These are phyloP conservation scores for Parnassius glacialis DNA, from an alignment of 2,888 invertebrate genomes.

Conservation along the genomic window DNA sequence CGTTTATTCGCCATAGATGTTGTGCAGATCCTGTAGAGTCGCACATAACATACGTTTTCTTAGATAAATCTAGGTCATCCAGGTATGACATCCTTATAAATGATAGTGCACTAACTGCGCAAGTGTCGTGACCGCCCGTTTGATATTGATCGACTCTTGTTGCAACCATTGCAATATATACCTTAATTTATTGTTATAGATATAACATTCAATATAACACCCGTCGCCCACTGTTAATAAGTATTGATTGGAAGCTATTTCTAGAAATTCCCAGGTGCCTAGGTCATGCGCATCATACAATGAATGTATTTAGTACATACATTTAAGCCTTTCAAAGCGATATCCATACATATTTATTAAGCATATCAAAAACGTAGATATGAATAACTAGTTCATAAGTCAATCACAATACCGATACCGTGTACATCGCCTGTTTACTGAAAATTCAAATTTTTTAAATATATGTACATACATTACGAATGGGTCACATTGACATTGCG, in stretches of 20 bases:
- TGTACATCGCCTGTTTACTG: too few species aligned
- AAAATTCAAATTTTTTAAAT: too few species aligned
- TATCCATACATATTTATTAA: too few species aligned
- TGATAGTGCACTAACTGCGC: conserved; percentile 15
- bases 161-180: conserved; percentile 18
- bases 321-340: too few species aligned
- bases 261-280: conserved; percentile 8
- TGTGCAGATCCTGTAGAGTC: too few species aligned
- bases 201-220: background rate
- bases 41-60: background rate
- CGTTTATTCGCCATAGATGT: too few species aligned
- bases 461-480: too few species aligned
- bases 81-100: conserved; percentile 6
- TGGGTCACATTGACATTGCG: too few species aligned
- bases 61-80: conserved; percentile 17
- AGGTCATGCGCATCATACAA: conserved; percentile 8
- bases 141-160: conserved; percentile 6
- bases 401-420: too few species aligned
- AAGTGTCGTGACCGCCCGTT: conserved; percentile 13
- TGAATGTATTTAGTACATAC: background rate
- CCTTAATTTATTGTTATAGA: conserved; percentile 17
- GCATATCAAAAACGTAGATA: too few species aligned
- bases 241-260: conserved; percentile 22
- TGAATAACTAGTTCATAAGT: too few species aligned
- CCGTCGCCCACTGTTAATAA: background rate